These are phyloP conservation scores for Blomia tropicalis DNA, from an alignment of 2,888 invertebrate genomes.

Conservation along the genomic window DNA sequence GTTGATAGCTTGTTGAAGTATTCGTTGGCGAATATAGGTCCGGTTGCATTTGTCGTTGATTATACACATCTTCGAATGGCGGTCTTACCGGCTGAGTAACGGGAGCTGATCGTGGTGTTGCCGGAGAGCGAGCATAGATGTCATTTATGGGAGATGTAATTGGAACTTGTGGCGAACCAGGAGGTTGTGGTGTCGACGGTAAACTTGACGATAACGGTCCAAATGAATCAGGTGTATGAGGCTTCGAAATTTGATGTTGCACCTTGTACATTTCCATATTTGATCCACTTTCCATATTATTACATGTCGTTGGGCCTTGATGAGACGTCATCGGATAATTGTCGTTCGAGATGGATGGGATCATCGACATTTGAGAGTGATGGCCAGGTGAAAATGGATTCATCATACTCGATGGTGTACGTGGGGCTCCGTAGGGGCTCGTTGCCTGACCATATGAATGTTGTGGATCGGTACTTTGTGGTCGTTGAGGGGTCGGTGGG, in stretches of 20 bases:
- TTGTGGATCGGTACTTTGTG: background rate
- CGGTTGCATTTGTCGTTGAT: conserved; percentile 1
- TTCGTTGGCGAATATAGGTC: conserved; percentile 2
- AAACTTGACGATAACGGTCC: background rate
- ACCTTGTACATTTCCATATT: background rate
- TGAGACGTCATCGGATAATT: background rate
- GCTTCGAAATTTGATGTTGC: background rate
- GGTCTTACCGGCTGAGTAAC: background rate
- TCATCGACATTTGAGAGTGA: background rate
- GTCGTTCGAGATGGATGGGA: background rate
- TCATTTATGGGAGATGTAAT: conserved; percentile 25
- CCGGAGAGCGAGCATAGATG: conserved; percentile 32
- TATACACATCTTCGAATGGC: background rate
- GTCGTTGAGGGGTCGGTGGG: background rate
- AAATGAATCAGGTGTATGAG: background rate
- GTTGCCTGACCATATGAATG: background rate
- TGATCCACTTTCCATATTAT: background rate
- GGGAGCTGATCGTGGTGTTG: conserved; percentile 31
- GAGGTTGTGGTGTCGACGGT: conserved; percentile 8
- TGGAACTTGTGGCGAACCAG: conserved; percentile 4
- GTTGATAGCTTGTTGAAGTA: background rate
- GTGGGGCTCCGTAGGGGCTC: background rate
- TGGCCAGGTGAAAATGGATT: background rate
- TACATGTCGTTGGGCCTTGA: background rate
- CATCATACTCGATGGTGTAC: background rate